These are phyloP conservation scores for Palythoa caribaeorum DNA, from an alignment of 92 coral and sea anemone species.

Conservation along the genomic window DNA sequence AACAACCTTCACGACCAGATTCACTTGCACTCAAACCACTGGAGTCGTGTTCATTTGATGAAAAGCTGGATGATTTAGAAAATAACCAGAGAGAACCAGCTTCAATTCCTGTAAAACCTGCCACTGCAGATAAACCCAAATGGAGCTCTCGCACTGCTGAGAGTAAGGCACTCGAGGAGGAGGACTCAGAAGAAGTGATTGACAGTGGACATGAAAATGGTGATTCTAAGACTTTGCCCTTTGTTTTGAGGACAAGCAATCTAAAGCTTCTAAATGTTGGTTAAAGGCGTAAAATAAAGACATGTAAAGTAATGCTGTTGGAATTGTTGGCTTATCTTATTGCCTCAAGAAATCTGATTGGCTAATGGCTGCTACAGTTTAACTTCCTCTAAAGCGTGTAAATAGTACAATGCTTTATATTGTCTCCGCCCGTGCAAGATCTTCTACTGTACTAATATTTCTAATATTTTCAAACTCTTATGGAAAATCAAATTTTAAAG, in stretches of 20 bases:
- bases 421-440: background rate
- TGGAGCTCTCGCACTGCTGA: conserved; percentile 38
- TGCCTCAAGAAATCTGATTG: background rate
- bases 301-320: background rate
- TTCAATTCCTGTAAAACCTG: background rate
- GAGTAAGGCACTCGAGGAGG: conserved; percentile 8
- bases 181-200: background rate
- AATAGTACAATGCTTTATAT: background rate
- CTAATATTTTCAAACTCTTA: background rate
- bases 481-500: background rate
- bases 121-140: conserved; percentile 17
- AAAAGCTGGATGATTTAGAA: background rate
- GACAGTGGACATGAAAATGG: conserved; percentile 41
- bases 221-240: conserved; percentile 41
- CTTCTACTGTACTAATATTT: background rate
- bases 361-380: background rate
- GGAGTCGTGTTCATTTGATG: conserved; percentile 4
- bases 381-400: background rate
- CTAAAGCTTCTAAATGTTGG: background rate
- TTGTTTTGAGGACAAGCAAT: background rate
- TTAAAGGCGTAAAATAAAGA: conserved; percentile 4
- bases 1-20: background rate
- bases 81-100: background rate
- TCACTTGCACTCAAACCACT: conserved; percentile 13
- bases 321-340: background rate